Evolutionary conservation across 2,113 vertebrate species (phyloP).

Genomic region (Antigone vipio): DNA sequence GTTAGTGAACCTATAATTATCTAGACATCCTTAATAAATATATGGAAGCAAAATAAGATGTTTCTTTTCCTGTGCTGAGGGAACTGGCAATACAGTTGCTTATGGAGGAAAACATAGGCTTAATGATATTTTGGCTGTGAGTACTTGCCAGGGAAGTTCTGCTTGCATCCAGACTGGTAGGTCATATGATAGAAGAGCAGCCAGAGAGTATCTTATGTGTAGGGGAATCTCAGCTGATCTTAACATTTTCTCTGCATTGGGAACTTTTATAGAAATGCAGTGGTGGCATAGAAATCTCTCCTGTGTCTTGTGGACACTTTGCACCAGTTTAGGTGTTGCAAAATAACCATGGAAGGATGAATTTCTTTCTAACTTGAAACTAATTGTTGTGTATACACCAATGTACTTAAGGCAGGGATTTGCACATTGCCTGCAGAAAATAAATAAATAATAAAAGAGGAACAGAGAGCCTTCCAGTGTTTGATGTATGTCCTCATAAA

Average conservation of each 20-base stretch:
- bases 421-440: not conserved
- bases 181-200: not conserved
- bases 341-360: not conserved
- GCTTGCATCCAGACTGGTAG: not conserved
- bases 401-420: not conserved
- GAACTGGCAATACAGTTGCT: not conserved
- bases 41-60: not conserved
- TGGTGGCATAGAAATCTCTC: not conserved
- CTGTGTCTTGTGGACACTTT: not conserved
- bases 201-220: not conserved
- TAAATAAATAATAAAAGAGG: not conserved
- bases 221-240: not conserved
- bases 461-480: not conserved
- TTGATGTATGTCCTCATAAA: not conserved
- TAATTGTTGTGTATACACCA: not conserved
- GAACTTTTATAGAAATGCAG: not conserved
- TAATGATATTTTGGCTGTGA: not conserved
- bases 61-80: not conserved
- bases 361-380: not conserved
- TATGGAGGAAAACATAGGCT: not conserved
- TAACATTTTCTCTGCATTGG: not conserved
- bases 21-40: not conserved
- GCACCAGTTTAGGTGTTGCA: not conserved
- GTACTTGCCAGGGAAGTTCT: not conserved
- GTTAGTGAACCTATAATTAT: not conserved